A percentile compares a stretch with the other conserved stretches of the same genome.
Conservation (phyloP, 2,797 vertebrate species). For the Lophotriccus pileatus region DNA sequence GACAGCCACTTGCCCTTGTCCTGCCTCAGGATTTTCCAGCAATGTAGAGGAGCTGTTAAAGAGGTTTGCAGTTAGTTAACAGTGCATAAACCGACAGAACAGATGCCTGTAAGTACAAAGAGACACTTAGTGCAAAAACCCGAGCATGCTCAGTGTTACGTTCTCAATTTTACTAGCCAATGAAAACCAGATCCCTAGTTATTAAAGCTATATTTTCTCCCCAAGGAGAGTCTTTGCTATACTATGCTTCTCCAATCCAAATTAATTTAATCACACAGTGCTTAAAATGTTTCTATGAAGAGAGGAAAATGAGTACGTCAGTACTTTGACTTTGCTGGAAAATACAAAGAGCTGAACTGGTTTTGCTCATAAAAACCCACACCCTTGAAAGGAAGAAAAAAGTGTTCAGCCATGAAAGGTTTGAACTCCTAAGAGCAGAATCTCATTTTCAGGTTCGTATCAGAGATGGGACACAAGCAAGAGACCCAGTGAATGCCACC, state of each 20-base stretch:
- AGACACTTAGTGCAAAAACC: background rate
- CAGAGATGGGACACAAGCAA: background rate
- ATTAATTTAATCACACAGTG: background rate
- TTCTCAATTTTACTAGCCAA: conserved; percentile 5
- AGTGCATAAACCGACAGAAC: conserved; percentile 26
- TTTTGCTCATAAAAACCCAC: background rate
- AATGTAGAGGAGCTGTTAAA: conserved; percentile 40
- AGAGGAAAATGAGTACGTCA: background rate
- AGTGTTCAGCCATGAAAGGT: background rate
- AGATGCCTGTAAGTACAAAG: conserved; percentile 16
- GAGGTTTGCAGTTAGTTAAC: conserved; percentile 51
- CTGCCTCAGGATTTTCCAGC: conserved; percentile 49
- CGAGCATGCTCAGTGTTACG: conserved; percentile 8
- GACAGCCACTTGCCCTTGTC: conserved; percentile 16
- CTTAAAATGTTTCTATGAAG: background rate
- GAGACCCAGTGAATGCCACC: background rate
- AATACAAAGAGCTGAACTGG: background rate
- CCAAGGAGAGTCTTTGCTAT: background rate
- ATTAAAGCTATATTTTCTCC: conserved; percentile 45
- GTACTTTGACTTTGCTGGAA: background rate
- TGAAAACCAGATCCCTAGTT: conserved; percentile 29
- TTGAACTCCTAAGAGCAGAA: background rate
- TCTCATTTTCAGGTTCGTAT: background rate
- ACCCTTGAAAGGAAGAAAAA: background rate
- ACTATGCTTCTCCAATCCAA: background rate